phyloP scores from a whole-genome alignment of 2,888 invertebrate species.

The Itoplectis maculator region DNA sequence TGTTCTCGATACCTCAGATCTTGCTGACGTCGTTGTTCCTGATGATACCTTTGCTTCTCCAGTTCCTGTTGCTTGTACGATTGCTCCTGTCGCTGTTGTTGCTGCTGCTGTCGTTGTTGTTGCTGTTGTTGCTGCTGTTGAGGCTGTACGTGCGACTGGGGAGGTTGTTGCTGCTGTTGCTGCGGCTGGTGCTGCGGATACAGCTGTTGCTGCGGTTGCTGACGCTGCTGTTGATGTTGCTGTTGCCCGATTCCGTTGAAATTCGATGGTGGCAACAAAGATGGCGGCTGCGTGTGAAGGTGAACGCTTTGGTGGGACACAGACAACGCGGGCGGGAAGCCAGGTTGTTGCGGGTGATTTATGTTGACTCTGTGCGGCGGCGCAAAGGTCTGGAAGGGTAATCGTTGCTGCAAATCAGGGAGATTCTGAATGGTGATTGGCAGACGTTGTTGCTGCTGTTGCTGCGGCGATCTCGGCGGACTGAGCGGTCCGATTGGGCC shows the following conservation, averaged over 20 bases:
- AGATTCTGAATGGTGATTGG: constrained; percentile 81
- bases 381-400: constrained; percentile 78
- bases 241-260: constrained; percentile 69
- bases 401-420: constrained; percentile 80
- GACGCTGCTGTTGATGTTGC: constrained; percentile 63
- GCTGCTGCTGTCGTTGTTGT: constrained; percentile 78
- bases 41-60: constrained; percentile 80
- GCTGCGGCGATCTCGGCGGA: constrained; percentile 70
- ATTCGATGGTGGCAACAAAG: constrained; percentile 63
- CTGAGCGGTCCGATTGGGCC: constrained; percentile 60
- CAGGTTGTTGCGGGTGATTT: constrained; percentile 79
- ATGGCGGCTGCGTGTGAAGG: constrained; percentile 74
- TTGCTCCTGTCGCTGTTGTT: constrained; percentile 73
- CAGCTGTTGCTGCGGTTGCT: constrained; percentile 64
- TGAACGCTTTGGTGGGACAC: constrained; percentile 79
- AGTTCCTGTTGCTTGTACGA: constrained; percentile 72
- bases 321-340: constrained; percentile 76
- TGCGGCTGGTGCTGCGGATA: constrained; percentile 68
- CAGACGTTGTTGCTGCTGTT: constrained; percentile 73
- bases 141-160: constrained; percentile 62
- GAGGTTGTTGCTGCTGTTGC: constrained; percentile 52
- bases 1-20: constrained; percentile 71
- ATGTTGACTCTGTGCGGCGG: constrained; percentile 84
- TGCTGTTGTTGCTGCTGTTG: constrained; percentile 73
- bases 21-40: constrained; percentile 73